These are phyloP conservation scores for Ormyrus thymus DNA, from an alignment of 2,888 invertebrate species.

Conservation along the genomic window DNA sequence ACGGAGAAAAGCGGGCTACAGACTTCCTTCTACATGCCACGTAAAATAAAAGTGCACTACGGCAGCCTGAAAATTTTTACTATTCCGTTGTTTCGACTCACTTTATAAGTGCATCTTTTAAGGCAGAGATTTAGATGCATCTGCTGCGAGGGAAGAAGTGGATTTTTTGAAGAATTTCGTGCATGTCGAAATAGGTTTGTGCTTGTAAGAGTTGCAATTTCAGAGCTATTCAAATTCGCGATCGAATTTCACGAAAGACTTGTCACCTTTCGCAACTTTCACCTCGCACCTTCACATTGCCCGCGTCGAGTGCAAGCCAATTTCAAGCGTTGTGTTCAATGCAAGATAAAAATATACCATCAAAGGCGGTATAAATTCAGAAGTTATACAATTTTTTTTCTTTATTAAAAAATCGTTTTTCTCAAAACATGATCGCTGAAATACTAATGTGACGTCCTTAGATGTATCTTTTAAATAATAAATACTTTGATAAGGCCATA, in stretches of 20 bases:
- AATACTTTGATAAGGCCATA: too few relatives aligned
- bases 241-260: conserved; percentile 34
- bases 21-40: not conserved
- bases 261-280: not conserved
- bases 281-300: too few relatives aligned
- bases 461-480: too few relatives aligned
- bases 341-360: too few relatives aligned
- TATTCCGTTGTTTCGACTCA: conserved; percentile 3
- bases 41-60: conserved; percentile 21
- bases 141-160: not conserved
- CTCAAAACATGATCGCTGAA: too few relatives aligned
- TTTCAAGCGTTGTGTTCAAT: too few relatives aligned
- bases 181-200: conserved; percentile 25
- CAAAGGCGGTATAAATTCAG: too few relatives aligned
- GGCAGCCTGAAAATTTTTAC: not conserved
- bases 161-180: conserved; percentile 35
- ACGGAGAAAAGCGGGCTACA: not conserved
- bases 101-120: conserved; percentile 5
- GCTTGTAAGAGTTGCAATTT: conserved; percentile 34
- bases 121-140: conserved; percentile 10
- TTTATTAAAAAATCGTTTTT: too few relatives aligned
- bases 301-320: too few relatives aligned
- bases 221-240: conserved; percentile 27
- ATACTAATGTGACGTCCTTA: too few relatives aligned
- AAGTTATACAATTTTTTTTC: too few relatives aligned